Conservation (phyloP, 1,140 invertebrate genomes). For the Zaprionus ghesquierei region DNA sequence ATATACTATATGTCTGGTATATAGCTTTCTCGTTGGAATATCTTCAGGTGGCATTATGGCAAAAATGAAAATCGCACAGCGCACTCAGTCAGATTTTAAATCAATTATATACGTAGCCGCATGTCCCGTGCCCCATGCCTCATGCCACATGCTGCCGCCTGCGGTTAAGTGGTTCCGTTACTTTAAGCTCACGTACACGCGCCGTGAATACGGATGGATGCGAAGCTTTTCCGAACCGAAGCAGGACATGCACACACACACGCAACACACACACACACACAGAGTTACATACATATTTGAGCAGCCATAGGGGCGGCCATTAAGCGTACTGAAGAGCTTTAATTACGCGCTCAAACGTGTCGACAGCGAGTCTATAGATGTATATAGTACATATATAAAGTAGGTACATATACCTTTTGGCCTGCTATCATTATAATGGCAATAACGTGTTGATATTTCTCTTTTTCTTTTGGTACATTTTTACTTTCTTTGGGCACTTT, state of each 20-base stretch:
- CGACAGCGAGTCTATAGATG: background rate
- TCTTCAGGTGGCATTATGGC: background rate
- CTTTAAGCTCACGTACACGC: constrained; percentile 22
- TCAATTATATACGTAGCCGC: constrained; percentile 8
- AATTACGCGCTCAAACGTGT: constrained; percentile 10
- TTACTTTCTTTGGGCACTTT: constrained; percentile 4
- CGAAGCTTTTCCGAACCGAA: background rate
- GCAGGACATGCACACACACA: background rate
- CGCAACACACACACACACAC: background rate
- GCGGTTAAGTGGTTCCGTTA: constrained; percentile 32
- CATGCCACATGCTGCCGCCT: background rate
- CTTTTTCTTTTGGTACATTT: background rate
- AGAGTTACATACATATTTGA: background rate
- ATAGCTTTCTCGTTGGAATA: too few relatives aligned
- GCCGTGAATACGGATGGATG: constrained; percentile 1
- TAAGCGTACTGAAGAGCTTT: constrained; percentile 9
- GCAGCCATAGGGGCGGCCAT: background rate
- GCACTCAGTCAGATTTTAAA: constrained; percentile 20
- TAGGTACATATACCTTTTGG: background rate
- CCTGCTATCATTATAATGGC: background rate
- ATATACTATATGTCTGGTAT: background rate
- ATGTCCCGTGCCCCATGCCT: too few relatives aligned
- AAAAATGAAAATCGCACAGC: background rate
- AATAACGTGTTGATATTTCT: constrained; percentile 1
- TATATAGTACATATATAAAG: background rate